Conservation (phyloP, 2,888 invertebrate genomes). For the Lasiommata megera region DNA sequence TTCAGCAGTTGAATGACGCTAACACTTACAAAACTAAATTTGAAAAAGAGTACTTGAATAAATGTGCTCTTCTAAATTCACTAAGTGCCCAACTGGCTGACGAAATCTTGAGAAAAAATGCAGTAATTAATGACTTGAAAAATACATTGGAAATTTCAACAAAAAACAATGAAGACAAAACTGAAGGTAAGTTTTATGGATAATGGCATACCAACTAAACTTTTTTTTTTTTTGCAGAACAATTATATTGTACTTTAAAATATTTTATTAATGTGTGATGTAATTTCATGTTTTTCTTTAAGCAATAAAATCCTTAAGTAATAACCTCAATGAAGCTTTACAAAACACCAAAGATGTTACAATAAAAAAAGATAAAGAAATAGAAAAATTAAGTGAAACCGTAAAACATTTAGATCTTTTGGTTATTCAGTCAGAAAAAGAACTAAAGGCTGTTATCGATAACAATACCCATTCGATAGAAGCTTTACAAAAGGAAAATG, state of each 20-base stretch:
- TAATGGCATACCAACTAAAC: not conserved
- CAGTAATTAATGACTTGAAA: slow-evolving; percentile 34
- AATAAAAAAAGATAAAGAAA: slow-evolving; percentile 37
- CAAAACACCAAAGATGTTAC: slow-evolving; percentile 32
- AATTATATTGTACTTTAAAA: no score
- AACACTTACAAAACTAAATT: slow-evolving; percentile 38
- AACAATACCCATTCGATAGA: slow-evolving; percentile 40
- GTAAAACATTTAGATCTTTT: slow-evolving; percentile 36
- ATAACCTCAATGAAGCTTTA: slow-evolving; percentile 31
- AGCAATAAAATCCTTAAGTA: slow-evolving; percentile 40
- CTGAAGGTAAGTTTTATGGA: slow-evolving; percentile 38
- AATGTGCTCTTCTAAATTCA: slow-evolving; percentile 38
- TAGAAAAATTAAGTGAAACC: slow-evolving; percentile 36
- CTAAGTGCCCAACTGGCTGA: slow-evolving; percentile 37
- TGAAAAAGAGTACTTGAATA: slow-evolving; percentile 46
- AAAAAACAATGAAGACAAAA: slow-evolving; percentile 40
- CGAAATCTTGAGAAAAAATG: slow-evolving; percentile 37
- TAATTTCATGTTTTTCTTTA: slow-evolving; percentile 6
- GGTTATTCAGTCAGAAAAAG: slow-evolving; percentile 39
- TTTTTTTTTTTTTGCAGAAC: not conserved
- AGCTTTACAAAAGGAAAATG: slow-evolving; percentile 48
- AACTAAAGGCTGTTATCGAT: slow-evolving; percentile 41
- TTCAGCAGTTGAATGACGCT: slow-evolving; percentile 40
- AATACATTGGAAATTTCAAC: slow-evolving; percentile 35
- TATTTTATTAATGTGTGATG: not conserved